phyloP scores from a whole-genome alignment of 2,797 vertebrate genomes.

The Cyprinodon diabolis region DNA sequence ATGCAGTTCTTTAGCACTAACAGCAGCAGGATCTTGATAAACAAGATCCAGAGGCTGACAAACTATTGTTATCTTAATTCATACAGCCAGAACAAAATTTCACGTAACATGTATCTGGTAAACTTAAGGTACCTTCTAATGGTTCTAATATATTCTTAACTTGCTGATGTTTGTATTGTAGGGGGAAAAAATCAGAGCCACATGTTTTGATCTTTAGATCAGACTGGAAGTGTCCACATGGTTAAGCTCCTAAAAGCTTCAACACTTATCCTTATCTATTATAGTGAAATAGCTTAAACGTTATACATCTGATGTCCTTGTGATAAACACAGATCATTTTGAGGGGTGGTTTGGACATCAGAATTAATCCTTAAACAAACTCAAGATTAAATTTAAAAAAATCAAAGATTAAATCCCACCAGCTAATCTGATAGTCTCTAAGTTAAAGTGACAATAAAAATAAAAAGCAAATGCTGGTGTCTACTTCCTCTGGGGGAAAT shows the following conservation, averaged over 20 bases:
- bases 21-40: conserved; percentile 10
- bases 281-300: conserved; percentile 5
- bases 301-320: conserved; percentile 6
- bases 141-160: conserved; percentile 10
- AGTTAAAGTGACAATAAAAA: conserved; percentile 24
- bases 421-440: conserved; percentile 12
- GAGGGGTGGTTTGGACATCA: conserved; percentile 18
- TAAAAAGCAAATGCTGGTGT: conserved; percentile 7
- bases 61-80: conserved; percentile 46
- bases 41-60: conserved; percentile 8
- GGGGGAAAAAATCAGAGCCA: conserved; percentile 1
- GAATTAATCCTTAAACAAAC: conserved; percentile 31
- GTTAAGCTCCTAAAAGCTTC: conserved; percentile 13
- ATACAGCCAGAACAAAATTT: conserved; percentile 36
- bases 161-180: conserved; percentile 5
- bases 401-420: conserved; percentile 24
- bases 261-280: conserved; percentile 4
- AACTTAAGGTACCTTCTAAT: conserved; percentile 18
- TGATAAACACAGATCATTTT: conserved; percentile 15
- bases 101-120: conserved; percentile 31
- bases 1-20: background rate
- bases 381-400: conserved; percentile 33
- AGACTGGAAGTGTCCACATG: background rate
- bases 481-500: conserved; percentile 20
- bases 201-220: conserved; percentile 5